phyloP scores from a whole-genome alignment of 2,113 vertebrate species.

The Vulpes lagopus region DNA sequence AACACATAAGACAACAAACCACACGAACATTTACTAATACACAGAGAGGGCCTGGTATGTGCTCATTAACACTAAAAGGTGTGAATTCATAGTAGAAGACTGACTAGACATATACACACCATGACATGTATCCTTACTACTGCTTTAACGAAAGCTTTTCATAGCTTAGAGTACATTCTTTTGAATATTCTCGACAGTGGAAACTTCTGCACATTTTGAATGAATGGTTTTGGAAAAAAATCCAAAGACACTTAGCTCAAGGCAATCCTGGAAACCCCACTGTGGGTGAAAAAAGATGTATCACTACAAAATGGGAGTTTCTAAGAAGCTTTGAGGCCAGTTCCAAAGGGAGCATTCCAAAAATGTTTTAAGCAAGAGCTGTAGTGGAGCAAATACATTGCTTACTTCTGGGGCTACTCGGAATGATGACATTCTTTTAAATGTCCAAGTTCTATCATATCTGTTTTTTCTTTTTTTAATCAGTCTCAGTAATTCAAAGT shows the following conservation, averaged over 20 bases:
- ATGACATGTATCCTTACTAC: neutral
- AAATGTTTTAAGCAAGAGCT: neutral
- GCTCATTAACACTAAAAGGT: neutral
- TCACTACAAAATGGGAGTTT: neutral
- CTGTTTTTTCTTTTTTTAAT: neutral
- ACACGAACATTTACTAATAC: neutral
- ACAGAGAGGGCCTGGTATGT: neutral
- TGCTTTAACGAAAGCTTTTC: neutral
- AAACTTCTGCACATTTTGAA: neutral
- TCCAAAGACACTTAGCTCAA: neutral
- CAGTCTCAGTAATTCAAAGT: slow-evolving; percentile 41
- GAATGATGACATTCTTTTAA: neutral
- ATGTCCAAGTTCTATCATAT: neutral
- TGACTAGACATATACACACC: neutral
- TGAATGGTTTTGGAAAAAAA: neutral
- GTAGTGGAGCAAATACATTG: neutral
- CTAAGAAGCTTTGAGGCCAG: neutral
- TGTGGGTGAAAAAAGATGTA: neutral
- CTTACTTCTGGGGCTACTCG: neutral
- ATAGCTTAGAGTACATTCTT: neutral
- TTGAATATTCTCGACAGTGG: neutral
- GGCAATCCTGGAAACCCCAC: neutral
- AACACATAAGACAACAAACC: neutral
- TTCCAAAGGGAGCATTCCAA: neutral
- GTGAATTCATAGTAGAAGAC: neutral